A percentile compares a stretch with the other conserved stretches of the same genome.
Evolutionary conservation across 2,113 vertebrate genomes (phyloP).

Genomic region (Picathartes gymnocephalus): DNA sequence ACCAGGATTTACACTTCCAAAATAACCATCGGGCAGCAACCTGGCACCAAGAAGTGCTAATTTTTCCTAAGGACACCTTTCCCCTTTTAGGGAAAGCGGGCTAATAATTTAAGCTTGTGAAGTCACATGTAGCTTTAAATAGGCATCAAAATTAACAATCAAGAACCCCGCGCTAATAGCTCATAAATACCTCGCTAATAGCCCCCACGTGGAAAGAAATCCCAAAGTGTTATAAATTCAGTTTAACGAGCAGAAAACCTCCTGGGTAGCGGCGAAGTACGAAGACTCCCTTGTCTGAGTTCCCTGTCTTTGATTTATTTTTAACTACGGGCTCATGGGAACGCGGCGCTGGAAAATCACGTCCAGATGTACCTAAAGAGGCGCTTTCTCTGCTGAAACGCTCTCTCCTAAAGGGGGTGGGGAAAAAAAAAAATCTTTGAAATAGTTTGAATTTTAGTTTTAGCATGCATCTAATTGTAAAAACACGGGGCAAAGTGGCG

Average conservation of each 20-base stretch:
- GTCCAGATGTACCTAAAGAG: not conserved
- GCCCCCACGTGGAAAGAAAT: slow-evolving; percentile 10
- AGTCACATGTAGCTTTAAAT: not conserved
- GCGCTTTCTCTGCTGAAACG: not conserved
- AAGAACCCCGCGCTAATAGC: not conserved
- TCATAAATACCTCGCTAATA: not conserved
- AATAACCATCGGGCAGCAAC: too few species aligned
- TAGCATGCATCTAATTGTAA: too few species aligned
- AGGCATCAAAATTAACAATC: not conserved
- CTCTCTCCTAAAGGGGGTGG: not conserved
- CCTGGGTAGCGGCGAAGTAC: not conserved
- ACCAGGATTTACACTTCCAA: fast-evolving
- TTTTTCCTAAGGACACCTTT: not conserved
- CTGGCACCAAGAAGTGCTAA: fast-evolving
- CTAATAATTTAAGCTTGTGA: not conserved
- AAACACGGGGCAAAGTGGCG: not conserved
- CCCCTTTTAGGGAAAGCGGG: not conserved
- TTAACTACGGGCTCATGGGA: not conserved
- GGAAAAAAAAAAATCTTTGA: not conserved
- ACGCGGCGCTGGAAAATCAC: not conserved
- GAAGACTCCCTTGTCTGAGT: not conserved
- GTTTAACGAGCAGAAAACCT: not conserved
- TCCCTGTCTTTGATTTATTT: slow-evolving; percentile 28
- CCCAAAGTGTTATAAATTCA: slow-evolving; percentile 4
- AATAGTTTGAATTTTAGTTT: not conserved